These are phyloP conservation scores for Julus scandinavius DNA, from an alignment of 2,888 invertebrate species.

Conservation along the genomic window DNA sequence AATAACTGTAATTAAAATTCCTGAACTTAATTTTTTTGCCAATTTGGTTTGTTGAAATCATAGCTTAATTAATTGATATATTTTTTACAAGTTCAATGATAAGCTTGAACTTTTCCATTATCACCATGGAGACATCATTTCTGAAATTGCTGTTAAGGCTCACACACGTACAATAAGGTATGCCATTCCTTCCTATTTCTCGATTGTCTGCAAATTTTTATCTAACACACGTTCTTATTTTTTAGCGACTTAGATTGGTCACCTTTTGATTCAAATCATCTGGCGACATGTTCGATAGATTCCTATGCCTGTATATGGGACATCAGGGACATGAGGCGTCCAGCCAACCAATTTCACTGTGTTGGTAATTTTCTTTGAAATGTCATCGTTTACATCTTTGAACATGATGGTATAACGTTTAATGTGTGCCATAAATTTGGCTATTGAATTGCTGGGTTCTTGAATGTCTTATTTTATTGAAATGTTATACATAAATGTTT, in stretches of 20 bases:
- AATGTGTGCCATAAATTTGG: neutral
- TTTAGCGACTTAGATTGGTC: conserved; percentile 89
- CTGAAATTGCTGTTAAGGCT: conserved; percentile 63
- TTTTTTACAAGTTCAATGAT: conserved; percentile 80
- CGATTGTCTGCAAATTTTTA: neutral
- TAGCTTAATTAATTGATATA: neutral
- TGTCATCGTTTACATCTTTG: neutral
- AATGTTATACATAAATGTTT: conserved; percentile 64
- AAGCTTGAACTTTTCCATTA: conserved; percentile 87
- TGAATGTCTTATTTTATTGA: conserved; percentile 89
- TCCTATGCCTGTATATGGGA: conserved; percentile 96
- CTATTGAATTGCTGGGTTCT: conserved; percentile 64
- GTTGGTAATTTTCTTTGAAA: neutral
- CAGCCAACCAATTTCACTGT: neutral
- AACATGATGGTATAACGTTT: neutral
- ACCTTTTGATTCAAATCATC: conserved; percentile 76
- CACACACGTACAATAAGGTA: conserved; percentile 66
- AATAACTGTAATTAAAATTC: conserved; percentile 76
- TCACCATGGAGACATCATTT: conserved; percentile 64
- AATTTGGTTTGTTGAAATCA: neutral
- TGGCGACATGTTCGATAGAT: conserved; percentile 93
- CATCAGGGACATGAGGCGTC: conserved; percentile 67
- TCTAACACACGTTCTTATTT: conserved; percentile 52
- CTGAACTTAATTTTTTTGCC: neutral
- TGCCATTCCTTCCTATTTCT: neutral